Evolutionary conservation across 2,888 invertebrate genomes (phyloP).

Genomic region (Noctua fimbriata): DNA sequence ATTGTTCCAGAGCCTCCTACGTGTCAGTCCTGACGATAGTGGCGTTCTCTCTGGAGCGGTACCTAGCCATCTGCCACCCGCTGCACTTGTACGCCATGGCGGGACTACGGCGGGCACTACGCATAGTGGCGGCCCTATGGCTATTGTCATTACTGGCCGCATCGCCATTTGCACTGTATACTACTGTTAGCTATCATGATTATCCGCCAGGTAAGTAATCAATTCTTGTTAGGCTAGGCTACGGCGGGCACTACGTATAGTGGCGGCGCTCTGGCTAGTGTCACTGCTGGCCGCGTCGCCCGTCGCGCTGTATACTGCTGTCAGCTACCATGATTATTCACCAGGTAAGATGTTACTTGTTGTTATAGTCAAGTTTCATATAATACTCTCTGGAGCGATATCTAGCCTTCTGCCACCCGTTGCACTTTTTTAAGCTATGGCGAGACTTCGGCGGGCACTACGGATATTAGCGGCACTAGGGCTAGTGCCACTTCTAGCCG

Average conservation of each 20-base stretch:
- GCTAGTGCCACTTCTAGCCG: conserved; percentile 93
- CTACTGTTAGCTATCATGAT: conserved; percentile 93
- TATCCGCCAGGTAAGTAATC: conserved; percentile 92
- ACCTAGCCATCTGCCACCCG: conserved; percentile 97
- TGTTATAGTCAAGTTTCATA: too few species aligned
- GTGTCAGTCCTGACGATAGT: conserved; percentile 97
- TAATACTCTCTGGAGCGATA: conserved; percentile 95
- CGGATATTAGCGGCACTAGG: conserved; percentile 95
- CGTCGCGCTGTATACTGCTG: conserved; percentile 93
- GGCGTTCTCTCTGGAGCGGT: conserved; percentile 97
- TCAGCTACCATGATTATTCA: conserved; percentile 89
- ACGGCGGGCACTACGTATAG: conserved; percentile 88
- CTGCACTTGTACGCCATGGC: conserved; percentile 95
- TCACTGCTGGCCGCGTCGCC: conserved; percentile 94
- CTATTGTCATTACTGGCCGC: conserved; percentile 93
- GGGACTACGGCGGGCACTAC: conserved; percentile 94
- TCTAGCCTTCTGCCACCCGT: conserved; percentile 97
- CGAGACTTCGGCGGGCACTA: conserved; percentile 94
- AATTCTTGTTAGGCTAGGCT: background rate
- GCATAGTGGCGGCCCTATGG: conserved; percentile 95
- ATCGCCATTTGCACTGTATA: conserved; percentile 94
- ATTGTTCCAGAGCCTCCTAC: conserved; percentile 93
- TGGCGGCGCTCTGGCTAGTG: conserved; percentile 94
- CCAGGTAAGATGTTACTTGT: too few species aligned
- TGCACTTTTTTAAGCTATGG: conserved; percentile 95